phyloP scores from a whole-genome alignment of 2,797 vertebrate species.

The Periophthalmus magnuspinnatus region DNA sequence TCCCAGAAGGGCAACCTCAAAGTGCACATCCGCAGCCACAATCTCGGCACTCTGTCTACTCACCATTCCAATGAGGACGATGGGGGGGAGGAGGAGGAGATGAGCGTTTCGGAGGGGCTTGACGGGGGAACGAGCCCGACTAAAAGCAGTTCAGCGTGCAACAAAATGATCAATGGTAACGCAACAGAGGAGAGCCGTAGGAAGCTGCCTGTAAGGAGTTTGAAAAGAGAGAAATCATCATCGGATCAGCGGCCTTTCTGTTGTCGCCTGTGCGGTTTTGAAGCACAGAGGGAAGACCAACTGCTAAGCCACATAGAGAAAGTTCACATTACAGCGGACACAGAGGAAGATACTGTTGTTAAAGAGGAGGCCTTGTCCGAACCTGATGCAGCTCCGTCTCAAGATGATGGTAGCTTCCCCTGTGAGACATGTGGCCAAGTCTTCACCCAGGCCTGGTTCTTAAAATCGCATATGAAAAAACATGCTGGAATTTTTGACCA shows the following conservation, averaged over 20 bases:
- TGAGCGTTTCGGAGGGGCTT: slow-evolving; percentile 85
- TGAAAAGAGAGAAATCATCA: slow-evolving; percentile 79
- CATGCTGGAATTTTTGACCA: slow-evolving; percentile 91
- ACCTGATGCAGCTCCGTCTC: slow-evolving; percentile 58
- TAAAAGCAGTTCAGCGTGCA: slow-evolving; percentile 90
- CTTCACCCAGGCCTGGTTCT: slow-evolving; percentile 92
- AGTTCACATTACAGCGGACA: slow-evolving; percentile 88
- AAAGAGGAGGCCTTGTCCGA: slow-evolving; percentile 67
- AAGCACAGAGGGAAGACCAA: slow-evolving; percentile 85
- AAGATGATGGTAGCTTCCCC: slow-evolving; percentile 84
- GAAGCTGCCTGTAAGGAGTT: slow-evolving; percentile 83
- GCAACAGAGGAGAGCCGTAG: slow-evolving; percentile 71
- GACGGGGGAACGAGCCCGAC: slow-evolving; percentile 90
- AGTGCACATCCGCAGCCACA: slow-evolving; percentile 94
- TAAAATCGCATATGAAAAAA: slow-evolving; percentile 97
- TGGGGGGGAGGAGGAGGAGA: slow-evolving; percentile 74
- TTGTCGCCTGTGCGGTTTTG: slow-evolving; percentile 87
- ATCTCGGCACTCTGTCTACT: slow-evolving; percentile 86
- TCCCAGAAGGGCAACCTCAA: slow-evolving; percentile 97
- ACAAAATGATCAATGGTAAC: slow-evolving; percentile 83
- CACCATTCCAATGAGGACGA: slow-evolving; percentile 78
- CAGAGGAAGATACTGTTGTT: slow-evolving; percentile 51
- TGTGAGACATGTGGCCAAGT: slow-evolving; percentile 92
- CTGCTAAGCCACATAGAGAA: slow-evolving; percentile 91
- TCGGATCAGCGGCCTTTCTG: slow-evolving; percentile 81